phyloP scores from a whole-genome alignment of 2,888 invertebrate genomes.

The Eudemis profundana region DNA sequence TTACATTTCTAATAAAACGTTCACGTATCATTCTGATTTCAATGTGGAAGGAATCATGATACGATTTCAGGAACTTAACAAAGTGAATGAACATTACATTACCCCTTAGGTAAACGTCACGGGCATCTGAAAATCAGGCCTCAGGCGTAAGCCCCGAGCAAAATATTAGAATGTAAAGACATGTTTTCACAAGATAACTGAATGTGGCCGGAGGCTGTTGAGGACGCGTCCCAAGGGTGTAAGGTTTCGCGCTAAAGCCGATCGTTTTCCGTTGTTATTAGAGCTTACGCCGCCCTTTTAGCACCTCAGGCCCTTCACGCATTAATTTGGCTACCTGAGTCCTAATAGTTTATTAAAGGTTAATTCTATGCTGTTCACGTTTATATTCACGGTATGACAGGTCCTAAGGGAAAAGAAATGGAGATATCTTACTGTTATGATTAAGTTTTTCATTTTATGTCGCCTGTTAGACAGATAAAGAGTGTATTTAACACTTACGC shows the following conservation, averaged over 20 bases:
- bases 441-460: too few species aligned
- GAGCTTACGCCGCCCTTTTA: constrained; percentile 55
- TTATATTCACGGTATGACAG: not conserved
- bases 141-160: constrained; percentile 20
- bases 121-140: constrained; percentile 5
- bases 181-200: constrained; percentile 36
- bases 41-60: too few species aligned
- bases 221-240: constrained; percentile 54
- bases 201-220: constrained; percentile 26
- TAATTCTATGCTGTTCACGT: constrained; percentile 6
- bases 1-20: too few species aligned
- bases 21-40: too few species aligned
- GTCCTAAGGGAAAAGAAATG: not conserved
- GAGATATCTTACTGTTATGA: not conserved
- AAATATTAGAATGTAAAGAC: constrained; percentile 27
- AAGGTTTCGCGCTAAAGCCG: constrained; percentile 53
- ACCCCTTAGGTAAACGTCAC: too few species aligned
- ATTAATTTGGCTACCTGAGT: constrained; percentile 41
- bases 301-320: constrained; percentile 29
- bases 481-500: too few species aligned
- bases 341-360: constrained; percentile 35
- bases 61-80: too few species aligned
- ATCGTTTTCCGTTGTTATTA: constrained; percentile 61
- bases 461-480: too few species aligned
- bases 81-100: too few species aligned